Percentiles rank a stretch among this genome's conserved stretches.
These are phyloP conservation scores for Lasioglossum villosulum DNA, from an alignment of 2,888 invertebrate genomes.

Conservation along the genomic window DNA sequence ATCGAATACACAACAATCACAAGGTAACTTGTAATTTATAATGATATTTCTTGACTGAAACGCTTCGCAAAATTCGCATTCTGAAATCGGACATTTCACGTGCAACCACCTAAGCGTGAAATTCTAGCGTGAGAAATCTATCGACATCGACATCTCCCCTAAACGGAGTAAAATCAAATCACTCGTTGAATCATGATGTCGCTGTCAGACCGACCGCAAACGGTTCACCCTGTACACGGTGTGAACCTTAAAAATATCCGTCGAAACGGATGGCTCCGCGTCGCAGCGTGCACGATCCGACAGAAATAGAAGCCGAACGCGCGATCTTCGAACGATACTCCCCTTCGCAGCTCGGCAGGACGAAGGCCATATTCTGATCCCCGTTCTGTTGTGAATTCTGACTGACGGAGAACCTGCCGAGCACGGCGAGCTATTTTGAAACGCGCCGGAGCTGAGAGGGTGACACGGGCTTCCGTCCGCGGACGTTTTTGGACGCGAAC, in stretches of 20 bases:
- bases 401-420: neutral
- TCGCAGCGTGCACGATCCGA: constrained; percentile 37
- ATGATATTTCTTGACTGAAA: too few species aligned
- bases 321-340: constrained; percentile 44
- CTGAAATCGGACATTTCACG: too few species aligned
- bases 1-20: too few species aligned
- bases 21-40: too few species aligned
- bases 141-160: neutral
- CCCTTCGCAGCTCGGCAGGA: constrained; percentile 40
- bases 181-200: neutral
- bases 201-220: neutral
- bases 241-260: constrained; percentile 70
- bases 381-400: neutral
- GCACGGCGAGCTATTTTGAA: constrained; percentile 34
- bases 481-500: constrained; percentile 7
- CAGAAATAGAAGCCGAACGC: constrained; percentile 64
- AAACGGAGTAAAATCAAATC: neutral
- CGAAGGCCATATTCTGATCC: constrained; percentile 39
- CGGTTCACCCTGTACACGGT: neutral
- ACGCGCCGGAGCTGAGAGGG: neutral
- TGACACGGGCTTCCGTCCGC: neutral
- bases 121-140: neutral
- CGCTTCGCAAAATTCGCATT: too few species aligned
- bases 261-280: constrained; percentile 50
- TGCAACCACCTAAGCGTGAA: too few species aligned